phyloP scores from a whole-genome alignment of 2,797 vertebrate genomes.

The Mallotus villosus region DNA sequence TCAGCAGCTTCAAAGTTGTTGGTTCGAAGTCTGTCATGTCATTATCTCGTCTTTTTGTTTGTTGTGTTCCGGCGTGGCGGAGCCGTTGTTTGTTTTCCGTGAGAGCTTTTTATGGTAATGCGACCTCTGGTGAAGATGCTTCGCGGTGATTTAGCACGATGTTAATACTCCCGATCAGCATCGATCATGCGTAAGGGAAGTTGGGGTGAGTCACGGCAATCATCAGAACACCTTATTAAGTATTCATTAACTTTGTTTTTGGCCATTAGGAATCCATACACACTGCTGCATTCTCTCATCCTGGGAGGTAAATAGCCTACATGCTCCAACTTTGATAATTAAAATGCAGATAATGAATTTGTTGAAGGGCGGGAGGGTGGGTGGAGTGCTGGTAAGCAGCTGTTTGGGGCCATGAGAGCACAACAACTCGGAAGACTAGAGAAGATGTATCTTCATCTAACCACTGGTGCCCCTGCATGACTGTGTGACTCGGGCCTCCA shows the following conservation, averaged over 20 bases:
- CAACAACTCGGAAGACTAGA: neutral
- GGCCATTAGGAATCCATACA: conserved; percentile 25
- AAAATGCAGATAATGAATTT: conserved; percentile 14
- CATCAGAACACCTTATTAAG: conserved; percentile 49
- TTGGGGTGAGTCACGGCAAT: conserved; percentile 51
- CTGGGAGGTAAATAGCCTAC: conserved; percentile 27
- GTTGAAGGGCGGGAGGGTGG: conserved; percentile 13
- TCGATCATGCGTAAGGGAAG: conserved; percentile 60
- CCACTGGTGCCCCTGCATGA: too few relatives aligned
- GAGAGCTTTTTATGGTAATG: conserved; percentile 67
- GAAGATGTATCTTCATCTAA: too few relatives aligned
- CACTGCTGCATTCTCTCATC: conserved; percentile 11
- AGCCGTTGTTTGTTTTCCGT: conserved; percentile 61
- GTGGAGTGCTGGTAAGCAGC: neutral
- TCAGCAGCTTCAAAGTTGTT: conserved; percentile 52
- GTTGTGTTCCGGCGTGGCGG: conserved; percentile 53
- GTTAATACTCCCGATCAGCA: conserved; percentile 58
- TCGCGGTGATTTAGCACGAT: conserved; percentile 65
- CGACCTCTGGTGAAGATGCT: conserved; percentile 58
- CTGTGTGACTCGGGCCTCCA: too few relatives aligned
- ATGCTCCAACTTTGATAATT: conserved; percentile 26
- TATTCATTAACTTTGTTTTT: conserved; percentile 50
- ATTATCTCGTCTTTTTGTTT: conserved; percentile 60
- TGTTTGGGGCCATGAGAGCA: neutral
- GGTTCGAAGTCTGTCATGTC: conserved; percentile 52